Evolutionary conservation across 2,888 invertebrate genomes (phyloP), one percentile per base, ranked within the genome.

Genomic region (Pharmacophagus antenor): DNA sequence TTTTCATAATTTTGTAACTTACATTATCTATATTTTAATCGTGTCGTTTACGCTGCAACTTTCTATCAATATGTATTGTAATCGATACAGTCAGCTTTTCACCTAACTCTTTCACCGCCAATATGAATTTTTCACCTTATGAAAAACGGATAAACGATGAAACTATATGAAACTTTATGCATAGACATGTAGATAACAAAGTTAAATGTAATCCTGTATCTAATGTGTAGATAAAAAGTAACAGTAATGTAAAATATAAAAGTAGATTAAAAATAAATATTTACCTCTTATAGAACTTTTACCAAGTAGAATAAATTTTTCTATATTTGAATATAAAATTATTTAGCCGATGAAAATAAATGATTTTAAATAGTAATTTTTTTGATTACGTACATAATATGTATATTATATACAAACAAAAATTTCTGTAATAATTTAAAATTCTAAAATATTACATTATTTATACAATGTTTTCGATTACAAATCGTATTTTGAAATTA

Each of bases 191-290:
- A 87, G 86, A 79, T 85, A 84, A 69, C 69, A 76, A 76, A 75
- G 65, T 78, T 82, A 81, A 76, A 67, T 82, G 72, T 84, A 85
- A 81, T 80, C 80, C 73, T 80, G 77, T 85, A 86, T 78, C 73
- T 79, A 82, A 80, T 83, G 85, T 80, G 70, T 85, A 82, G 83
- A 70, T 73, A 80, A 81, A 80, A 80, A 81, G 78, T 84, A 82
- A 76, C 67, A 68, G 65, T 68, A 63, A 70, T 70, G 71, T 71
- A 71, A 65, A 82, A 83, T 81, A 77, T 78, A 70, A 78, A 71
- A 68, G 79, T 80, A 77, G 82, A 78, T 23, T 49, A 54, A 49
- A 54, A 48, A 48, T 25, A 59, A 54, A 48, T 5, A 53, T 42
- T 46, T 54, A 54, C 15, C 27, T 54, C 41, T 37, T 42, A 42